Conservation (phyloP, 2,888 invertebrate genomes). For the Tromatobia lineatoria region DNA sequence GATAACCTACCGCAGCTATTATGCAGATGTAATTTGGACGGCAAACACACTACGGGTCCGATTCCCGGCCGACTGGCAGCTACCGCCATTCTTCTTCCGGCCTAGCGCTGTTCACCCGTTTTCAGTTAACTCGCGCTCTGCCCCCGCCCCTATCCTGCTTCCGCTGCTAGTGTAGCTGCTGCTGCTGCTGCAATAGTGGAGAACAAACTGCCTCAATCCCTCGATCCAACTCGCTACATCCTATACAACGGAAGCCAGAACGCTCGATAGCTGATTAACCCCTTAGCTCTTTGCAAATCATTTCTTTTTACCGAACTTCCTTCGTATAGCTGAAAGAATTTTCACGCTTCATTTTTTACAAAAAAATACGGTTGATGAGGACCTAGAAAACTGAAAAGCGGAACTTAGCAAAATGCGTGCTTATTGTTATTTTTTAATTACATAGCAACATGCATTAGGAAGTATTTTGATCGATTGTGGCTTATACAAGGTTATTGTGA, state of each 20-base stretch:
- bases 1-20: slow-evolving; percentile 81
- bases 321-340: background rate
- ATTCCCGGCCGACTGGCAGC: slow-evolving; percentile 77
- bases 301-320: slow-evolving; percentile 2
- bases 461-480: too few species aligned
- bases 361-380: background rate
- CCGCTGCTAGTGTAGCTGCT: slow-evolving; percentile 45
- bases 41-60: slow-evolving; percentile 79
- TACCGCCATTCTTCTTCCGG: slow-evolving; percentile 74
- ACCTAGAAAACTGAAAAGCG: background rate
- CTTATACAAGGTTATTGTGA: too few species aligned
- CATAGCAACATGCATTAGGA: too few species aligned
- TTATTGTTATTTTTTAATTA: too few species aligned
- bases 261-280: slow-evolving; percentile 38
- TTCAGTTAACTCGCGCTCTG: slow-evolving; percentile 68
- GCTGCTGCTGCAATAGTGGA: slow-evolving; percentile 28
- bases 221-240: slow-evolving; percentile 40
- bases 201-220: slow-evolving; percentile 40
- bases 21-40: slow-evolving; percentile 83
- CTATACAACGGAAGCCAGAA: slow-evolving; percentile 15
- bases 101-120: slow-evolving; percentile 68
- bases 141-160: slow-evolving; percentile 48
- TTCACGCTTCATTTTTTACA: background rate
- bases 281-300: slow-evolving; percentile 4
- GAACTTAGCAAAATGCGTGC: too few species aligned